These are phyloP conservation scores for Parotocinclus haroldoi DNA, from an alignment of 2,797 vertebrate species.

Conservation along the genomic window DNA sequence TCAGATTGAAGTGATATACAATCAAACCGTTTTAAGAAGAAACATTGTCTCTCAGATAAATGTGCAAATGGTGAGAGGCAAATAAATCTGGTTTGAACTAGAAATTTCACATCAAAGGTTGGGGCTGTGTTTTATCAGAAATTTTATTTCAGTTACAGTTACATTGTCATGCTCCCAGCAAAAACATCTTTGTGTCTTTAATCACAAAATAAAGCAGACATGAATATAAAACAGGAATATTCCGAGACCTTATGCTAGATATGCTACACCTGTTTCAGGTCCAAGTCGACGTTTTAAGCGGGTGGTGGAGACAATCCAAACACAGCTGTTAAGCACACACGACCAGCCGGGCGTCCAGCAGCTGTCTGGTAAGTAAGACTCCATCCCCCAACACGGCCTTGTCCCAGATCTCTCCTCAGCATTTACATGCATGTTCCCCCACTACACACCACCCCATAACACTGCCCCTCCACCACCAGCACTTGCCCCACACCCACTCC, in stretches of 20 bases:
- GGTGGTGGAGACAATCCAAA: slow-evolving; percentile 98
- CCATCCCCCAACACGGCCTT: slow-evolving; percentile 1
- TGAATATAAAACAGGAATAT: too few relatives aligned
- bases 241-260: neutral
- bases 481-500: slow-evolving; percentile 18
- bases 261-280: slow-evolving; percentile 65
- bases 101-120: too few relatives aligned
- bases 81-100: too few relatives aligned
- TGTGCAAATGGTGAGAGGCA: too few relatives aligned
- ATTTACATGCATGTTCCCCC: slow-evolving; percentile 52
- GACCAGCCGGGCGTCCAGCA: slow-evolving; percentile 95
- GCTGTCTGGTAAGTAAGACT: slow-evolving; percentile 86
- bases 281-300: slow-evolving; percentile 98
- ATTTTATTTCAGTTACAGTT: too few relatives aligned
- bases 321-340: slow-evolving; percentile 96
- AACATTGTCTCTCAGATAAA: too few relatives aligned
- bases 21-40: too few relatives aligned
- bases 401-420: slow-evolving; percentile 35
- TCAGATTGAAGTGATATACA: too few relatives aligned
- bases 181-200: too few relatives aligned
- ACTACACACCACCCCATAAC: slow-evolving; percentile 61
- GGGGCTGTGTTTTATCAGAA: too few relatives aligned
- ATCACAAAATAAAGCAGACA: neutral
- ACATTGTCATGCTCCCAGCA: too few relatives aligned
- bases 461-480: slow-evolving; percentile 25